Evolutionary conservation across 2,113 vertebrate species (phyloP).

Genomic region (Nannospalax galili): DNA sequence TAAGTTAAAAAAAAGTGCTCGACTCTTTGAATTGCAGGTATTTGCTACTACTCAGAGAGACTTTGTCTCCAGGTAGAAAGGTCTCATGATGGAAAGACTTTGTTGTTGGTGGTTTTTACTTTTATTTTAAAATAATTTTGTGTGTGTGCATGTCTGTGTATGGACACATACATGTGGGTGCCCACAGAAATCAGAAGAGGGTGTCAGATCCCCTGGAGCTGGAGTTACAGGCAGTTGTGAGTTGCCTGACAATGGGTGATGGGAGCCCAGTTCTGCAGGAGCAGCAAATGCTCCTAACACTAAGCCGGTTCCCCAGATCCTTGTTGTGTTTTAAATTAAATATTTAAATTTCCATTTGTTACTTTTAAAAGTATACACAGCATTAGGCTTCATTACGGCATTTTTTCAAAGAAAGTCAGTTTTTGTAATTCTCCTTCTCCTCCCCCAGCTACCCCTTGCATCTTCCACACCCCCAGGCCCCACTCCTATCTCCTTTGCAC

Average conservation of each 20-base stretch:
- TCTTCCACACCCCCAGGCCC: too few species aligned
- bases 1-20: background rate
- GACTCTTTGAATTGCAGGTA: background rate
- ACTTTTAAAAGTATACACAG: background rate
- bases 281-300: too few species aligned
- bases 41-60: background rate
- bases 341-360: background rate
- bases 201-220: too few species aligned
- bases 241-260: too few species aligned
- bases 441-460: background rate
- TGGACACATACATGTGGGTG: too few species aligned
- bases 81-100: background rate
- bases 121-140: too few species aligned
- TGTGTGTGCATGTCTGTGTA: too few species aligned
- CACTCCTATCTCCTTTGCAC: too few species aligned
- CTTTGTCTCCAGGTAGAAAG: background rate
- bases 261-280: too few species aligned
- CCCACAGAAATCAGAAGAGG: too few species aligned
- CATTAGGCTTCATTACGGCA: background rate
- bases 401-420: background rate
- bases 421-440: background rate
- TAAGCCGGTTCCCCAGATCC: too few species aligned
- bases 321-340: background rate
- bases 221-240: too few species aligned
- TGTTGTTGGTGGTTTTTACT: background rate